phyloP scores from a whole-genome alignment of 2,888 invertebrate genomes.

The Gymnoscelis rufifasciata region DNA sequence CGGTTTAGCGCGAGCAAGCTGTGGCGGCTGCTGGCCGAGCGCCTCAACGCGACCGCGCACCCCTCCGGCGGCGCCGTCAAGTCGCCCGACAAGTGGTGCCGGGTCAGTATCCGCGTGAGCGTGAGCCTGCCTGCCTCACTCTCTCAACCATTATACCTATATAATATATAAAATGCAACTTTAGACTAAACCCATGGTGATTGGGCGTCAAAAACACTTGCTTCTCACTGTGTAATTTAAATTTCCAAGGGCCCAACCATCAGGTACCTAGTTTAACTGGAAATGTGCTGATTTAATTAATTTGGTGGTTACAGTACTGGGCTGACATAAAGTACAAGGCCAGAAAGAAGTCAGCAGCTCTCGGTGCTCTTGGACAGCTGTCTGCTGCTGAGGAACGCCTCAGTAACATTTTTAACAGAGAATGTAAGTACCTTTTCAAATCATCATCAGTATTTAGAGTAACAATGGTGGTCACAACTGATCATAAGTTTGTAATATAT shows the following conservation, averaged over 20 bases:
- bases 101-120: conserved; percentile 44
- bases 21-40: conserved; percentile 66
- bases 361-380: conserved; percentile 61
- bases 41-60: conserved; percentile 66
- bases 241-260: too few relatives aligned
- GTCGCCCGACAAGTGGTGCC: conserved; percentile 72
- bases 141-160: too few relatives aligned
- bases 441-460: too few relatives aligned
- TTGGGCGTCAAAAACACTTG: too few relatives aligned
- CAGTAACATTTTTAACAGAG: conserved; percentile 54
- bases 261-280: too few relatives aligned
- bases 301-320: conserved; percentile 65
- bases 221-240: too few relatives aligned
- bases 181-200: too few relatives aligned
- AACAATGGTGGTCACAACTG: too few relatives aligned
- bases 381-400: conserved; percentile 62
- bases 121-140: neutral
- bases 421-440: conserved; percentile 40
- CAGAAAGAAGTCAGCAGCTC: conserved; percentile 64
- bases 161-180: too few relatives aligned
- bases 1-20: conserved; percentile 69
- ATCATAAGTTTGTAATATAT: too few relatives aligned
- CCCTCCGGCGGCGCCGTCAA: conserved; percentile 64
- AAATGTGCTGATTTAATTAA: too few relatives aligned
- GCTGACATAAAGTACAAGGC: conserved; percentile 71